These are phyloP conservation scores for Poecilia velifera DNA, from an alignment of 2,797 vertebrate genomes.

Conservation along the genomic window DNA sequence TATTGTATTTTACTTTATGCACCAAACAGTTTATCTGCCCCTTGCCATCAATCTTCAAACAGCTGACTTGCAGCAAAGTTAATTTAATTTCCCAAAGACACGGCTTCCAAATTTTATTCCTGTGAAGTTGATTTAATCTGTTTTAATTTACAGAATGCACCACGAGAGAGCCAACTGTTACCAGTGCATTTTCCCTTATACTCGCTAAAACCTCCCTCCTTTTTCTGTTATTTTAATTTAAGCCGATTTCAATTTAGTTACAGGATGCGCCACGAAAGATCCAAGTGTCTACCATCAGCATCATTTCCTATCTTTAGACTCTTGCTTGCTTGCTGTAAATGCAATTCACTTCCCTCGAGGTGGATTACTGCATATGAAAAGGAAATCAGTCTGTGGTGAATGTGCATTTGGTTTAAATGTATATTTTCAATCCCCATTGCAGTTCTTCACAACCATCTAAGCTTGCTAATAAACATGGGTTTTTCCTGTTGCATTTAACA, in stretches of 20 bases:
- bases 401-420: constrained; percentile 45
- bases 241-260: background rate
- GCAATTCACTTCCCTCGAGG: constrained; percentile 25
- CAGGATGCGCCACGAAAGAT: constrained; percentile 8
- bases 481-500: constrained; percentile 7
- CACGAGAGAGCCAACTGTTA: background rate
- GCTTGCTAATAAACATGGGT: background rate
- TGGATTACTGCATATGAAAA: constrained; percentile 33
- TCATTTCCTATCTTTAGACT: constrained; percentile 33
- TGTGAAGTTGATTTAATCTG: background rate
- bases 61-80: background rate
- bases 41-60: background rate
- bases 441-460: constrained; percentile 18
- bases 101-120: background rate
- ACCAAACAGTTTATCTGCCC: background rate
- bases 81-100: background rate
- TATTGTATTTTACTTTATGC: background rate
- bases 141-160: background rate
- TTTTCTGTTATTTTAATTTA: background rate
- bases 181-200: background rate
- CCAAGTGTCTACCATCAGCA: constrained; percentile 23
- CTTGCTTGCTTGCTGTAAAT: constrained; percentile 43
- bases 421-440: constrained; percentile 29
- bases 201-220: background rate
- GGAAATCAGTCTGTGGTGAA: constrained; percentile 48